Base-by-base conservation (phyloP, 2,797 vertebrate species). In the Hippocampus kuda region DNA sequence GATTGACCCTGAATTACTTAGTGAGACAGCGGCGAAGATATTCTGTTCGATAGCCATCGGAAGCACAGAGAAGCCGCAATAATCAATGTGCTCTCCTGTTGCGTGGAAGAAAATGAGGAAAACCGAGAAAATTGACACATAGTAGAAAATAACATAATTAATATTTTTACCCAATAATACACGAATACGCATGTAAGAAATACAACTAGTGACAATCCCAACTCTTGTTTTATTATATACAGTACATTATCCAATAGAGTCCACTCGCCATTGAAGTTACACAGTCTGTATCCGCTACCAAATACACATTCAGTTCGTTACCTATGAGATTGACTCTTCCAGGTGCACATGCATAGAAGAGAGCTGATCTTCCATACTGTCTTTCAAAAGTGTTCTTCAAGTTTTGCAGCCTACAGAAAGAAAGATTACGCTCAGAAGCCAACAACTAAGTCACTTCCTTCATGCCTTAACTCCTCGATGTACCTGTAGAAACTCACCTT, bases 241-340 rank as follows among this genome's bases (percentile, higher is more conserved):
- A 34, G 30, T 57, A 27, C 5, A 27, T 57, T 2, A 57, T 27
- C 4, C 56, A 27, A 57, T 59, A 30, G 26, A 15, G 27, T 59
- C 12, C 15, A 27, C 16, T 59, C 11, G n/a, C 18, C 20, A n/a
- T n/a, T 20, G 18, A n/a, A 20, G 51, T 53, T 18, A 34, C 30
- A 20, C 51, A 22, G n/a, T 24, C 20, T n/a, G 3, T 54, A n/a
- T 54, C 46, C 16, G 16, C 46, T 24, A 56, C 22, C 22, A 56
- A 56, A n/a, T 41, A 41, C 8, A 46, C n/a, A 46, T 44, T 0
- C 46, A 48, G 46, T 46, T n/a, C 26, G 42, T 75, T 93, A 99
- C 97, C 95, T 91, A 99, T 99, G 79, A 99, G 86, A 82, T 99
- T 99, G 70, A 99, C 97, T 79, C 97, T 91, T 79, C 97, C 97